Percentiles rank a stretch among this genome's conserved stretches.
Evolutionary conservation across 2,888 invertebrate genomes (phyloP).

Genomic region (Dasypogon diadema): DNA sequence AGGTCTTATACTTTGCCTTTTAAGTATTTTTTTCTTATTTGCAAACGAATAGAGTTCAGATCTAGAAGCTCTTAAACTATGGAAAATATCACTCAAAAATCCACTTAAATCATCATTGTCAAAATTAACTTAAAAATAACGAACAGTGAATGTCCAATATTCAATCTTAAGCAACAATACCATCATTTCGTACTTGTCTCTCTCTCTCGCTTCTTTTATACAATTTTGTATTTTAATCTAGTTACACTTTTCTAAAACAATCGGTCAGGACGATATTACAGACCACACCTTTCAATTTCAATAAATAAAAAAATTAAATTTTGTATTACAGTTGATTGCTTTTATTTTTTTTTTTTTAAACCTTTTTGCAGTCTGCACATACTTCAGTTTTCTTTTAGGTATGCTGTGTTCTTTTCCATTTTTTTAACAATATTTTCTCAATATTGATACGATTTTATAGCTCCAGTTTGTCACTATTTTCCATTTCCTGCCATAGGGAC

Average conservation of each 20-base stretch:
- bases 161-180: conserved; percentile 26
- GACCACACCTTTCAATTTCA: conserved; percentile 14
- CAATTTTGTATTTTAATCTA: conserved; percentile 23
- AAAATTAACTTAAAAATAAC: conserved; percentile 28
- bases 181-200: conserved; percentile 40
- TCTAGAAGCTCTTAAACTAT: conserved; percentile 22
- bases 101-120: conserved; percentile 32
- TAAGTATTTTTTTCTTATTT: conserved; percentile 14
- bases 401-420: conserved; percentile 13
- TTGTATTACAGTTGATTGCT: conserved; percentile 42
- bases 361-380: conserved; percentile 39
- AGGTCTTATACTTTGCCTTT: conserved; percentile 29
- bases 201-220: conserved; percentile 24
- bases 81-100: conserved; percentile 47
- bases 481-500: conserved; percentile 9
- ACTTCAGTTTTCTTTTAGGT: conserved; percentile 25
- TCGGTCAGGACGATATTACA: conserved; percentile 21
- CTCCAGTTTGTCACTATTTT: conserved; percentile 7
- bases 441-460: conserved; percentile 12
- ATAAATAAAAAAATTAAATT: conserved; percentile 41
- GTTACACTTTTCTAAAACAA: conserved; percentile 31
- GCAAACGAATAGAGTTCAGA: neutral
- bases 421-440: conserved; percentile 29
- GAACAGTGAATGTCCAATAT: conserved; percentile 4
- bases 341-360: conserved; percentile 29